Conservation (phyloP, 1,140 invertebrate species). For the Lepidurus couesii region DNA sequence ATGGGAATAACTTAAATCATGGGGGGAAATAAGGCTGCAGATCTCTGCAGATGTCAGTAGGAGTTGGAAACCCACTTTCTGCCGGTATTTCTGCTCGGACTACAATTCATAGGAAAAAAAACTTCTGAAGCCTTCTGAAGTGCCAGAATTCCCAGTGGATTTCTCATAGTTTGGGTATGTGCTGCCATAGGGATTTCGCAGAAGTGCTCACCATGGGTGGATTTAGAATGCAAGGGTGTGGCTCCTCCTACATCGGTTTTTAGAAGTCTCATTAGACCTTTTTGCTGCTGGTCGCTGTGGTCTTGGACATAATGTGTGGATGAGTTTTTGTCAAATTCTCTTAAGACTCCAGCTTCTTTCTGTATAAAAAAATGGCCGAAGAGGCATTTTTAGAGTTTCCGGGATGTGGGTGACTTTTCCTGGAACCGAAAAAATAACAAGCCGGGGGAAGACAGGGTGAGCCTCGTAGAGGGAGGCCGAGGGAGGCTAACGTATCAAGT, state of each 20-base stretch:
- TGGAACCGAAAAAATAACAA: neutral
- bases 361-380: neutral
- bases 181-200: neutral
- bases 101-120: neutral
- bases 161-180: neutral
- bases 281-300: neutral
- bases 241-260: neutral
- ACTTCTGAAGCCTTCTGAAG: neutral
- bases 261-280: neutral
- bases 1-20: no score
- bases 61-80: no score
- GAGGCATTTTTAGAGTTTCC: neutral
- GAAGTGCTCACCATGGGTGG: neutral
- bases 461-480: neutral
- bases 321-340: neutral
- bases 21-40: no score
- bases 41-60: no score
- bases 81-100: neutral
- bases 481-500: constrained; percentile 12
- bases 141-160: neutral
- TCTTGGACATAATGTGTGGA: neutral
- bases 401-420: neutral
- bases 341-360: neutral
- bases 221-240: neutral
- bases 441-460: neutral